Base-by-base conservation (phyloP, 1,140 invertebrate species). In the Lasioglossum baleicum region DNA sequence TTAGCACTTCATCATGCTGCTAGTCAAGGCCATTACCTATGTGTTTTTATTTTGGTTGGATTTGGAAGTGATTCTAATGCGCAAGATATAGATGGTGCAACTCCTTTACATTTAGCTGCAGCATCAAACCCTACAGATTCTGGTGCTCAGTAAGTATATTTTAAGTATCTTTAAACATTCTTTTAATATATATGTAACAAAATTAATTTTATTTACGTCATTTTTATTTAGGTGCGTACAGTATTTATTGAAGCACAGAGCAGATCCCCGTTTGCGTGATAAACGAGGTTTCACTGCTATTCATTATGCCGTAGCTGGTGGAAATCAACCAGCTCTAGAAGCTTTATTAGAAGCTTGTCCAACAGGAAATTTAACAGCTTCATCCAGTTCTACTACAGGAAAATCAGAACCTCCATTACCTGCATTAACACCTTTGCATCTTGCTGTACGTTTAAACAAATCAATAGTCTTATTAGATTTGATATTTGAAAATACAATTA, bases 221-320 rank as follows among this genome's bases (percentile, higher is more conserved):
- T 11, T 53, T 61, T 31, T 83, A 84, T 89, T 22, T 81, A 94
- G 94, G 72, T 95, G 95, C 83, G 93, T 96, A 6, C 93, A 95
- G 74, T 94, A 95, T 79, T 88, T 96, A 35, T 80, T 96, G 20
- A 91, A 94, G 61, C 93, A 95, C 83, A 94, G 93, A 83, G 95
- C 95, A 2, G 92, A 95, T 87, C 92, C 94, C 5, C 91, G 89
- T 66, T 86, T 94, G n/a, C 88, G 91, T 15, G 95, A 96, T 81
- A 91, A 89, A 63, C 88, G 92, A 31, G 94, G 94, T 51, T 95
- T 93, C 79, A 94, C 93, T 5, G 90, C 94, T 0, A 88, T 95
- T 35, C 94, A 95, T 89, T 95, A 95, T 83, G 94, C 94, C 0
- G 94, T 94, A 20, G 92, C 89, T 17, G 92, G 90, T 71, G 92